Percentiles rank a stretch among this genome's conserved stretches.
Evolutionary conservation across 1,140 invertebrate genomes (phyloP).

Genomic region (Nasonia vitripennis): DNA sequence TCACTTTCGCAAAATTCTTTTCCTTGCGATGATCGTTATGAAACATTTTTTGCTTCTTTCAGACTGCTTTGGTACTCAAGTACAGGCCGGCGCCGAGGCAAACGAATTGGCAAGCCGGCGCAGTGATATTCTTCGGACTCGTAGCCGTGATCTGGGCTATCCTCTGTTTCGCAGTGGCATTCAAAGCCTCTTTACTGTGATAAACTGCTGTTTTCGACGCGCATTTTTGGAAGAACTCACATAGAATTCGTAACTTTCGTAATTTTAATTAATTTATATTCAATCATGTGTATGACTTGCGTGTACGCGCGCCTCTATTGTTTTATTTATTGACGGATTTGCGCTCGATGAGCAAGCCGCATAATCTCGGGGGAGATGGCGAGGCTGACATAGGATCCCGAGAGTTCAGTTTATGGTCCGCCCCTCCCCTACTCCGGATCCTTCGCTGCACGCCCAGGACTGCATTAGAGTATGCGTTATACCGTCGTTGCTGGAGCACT

Average conservation of each 20-base stretch:
- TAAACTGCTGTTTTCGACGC: neutral
- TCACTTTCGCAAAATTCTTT: neutral
- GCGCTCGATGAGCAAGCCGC: too few relatives aligned
- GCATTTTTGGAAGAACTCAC: too few relatives aligned
- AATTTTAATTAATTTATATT: neutral
- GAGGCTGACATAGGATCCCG: too few relatives aligned
- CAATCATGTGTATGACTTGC: neutral
- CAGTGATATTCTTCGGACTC: slow-evolving; percentile 53
- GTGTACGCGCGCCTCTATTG: too few relatives aligned
- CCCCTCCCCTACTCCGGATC: too few relatives aligned
- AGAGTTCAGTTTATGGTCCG: too few relatives aligned
- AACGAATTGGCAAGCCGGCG: slow-evolving; percentile 54
- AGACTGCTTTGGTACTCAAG: slow-evolving; percentile 58
- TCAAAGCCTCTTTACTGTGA: slow-evolving; percentile 55
- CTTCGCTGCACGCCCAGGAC: too few relatives aligned
- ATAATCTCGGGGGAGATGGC: too few relatives aligned
- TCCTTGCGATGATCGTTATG: neutral
- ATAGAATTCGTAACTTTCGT: neutral
- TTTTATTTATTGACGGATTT: too few relatives aligned
- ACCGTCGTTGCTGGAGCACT: too few relatives aligned
- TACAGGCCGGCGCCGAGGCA: slow-evolving; percentile 58
- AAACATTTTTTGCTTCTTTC: slow-evolving; percentile 41
- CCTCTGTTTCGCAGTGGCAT: slow-evolving; percentile 21
- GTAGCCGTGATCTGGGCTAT: slow-evolving; percentile 51
- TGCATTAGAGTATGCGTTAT: too few relatives aligned